Base-by-base conservation (phyloP, 2,888 invertebrate species). In the Rapana venosa region DNA sequence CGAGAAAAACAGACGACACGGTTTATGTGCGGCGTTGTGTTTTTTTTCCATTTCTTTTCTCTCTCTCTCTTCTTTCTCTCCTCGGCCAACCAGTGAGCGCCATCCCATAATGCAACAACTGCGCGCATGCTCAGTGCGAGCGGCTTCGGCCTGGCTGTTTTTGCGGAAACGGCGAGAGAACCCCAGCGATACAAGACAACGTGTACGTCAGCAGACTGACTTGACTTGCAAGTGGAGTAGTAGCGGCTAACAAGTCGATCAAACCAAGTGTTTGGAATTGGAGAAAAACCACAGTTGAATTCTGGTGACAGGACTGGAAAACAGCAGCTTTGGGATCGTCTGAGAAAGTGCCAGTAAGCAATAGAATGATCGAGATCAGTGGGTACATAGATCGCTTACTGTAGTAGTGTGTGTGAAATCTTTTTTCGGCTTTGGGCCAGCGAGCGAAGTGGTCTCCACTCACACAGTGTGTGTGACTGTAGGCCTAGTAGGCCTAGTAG, bases 51-150 rank as follows among this genome's bases (percentile, higher is more conserved):
- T 47, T 47, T 47, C 8, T 8, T 47, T 2, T 47, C 47, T 47
- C 47, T 47, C 47, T 47, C 47, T 47, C 47, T 47, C 47, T 47
- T 47, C 56, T 32, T 35, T 79, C 13, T 79, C 32, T 15, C 30
- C n/a, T n/a, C 32, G 32, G 32, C 32, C 86, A 86, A 58, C 35
- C 86, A 66, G 86, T 86, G 66, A 61, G 35, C 61, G 22, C 32
- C 61, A 86, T 32, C 86, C 86, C 86, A 86, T 66, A 86, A 86
- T 86, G 86, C 86, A 61, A 86, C 85, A 56, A 5, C 66, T 58
- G 66, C 66, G 61, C 61, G 86, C 86, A 86, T 86, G 86, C 86
- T 61, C 35, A 6, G 61, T 22, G 66, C 13, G n/a, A n/a, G 66
- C n/a, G 56, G 30, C 30, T 58, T 30, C 32, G 30, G 35, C 56